Conservation (phyloP, 2,797 vertebrate genomes). For the Antrozous pallidus region DNA sequence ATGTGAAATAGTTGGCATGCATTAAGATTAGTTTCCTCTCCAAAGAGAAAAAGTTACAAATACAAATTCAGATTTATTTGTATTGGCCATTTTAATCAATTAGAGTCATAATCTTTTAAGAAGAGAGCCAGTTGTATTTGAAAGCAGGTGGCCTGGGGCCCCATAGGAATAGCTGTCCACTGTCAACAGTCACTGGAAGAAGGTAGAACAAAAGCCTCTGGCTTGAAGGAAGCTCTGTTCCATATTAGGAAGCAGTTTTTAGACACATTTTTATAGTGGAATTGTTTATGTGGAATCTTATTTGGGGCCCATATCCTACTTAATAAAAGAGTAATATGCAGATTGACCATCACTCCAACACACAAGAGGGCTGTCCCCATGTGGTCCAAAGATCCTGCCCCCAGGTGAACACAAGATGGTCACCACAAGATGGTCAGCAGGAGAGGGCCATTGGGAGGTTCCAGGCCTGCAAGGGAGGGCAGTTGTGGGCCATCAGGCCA, state of each 20-base stretch:
- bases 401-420: too few species aligned
- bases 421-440: too few species aligned
- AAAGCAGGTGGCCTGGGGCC: background rate
- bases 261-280: background rate
- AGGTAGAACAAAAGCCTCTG: background rate
- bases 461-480: too few species aligned
- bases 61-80: background rate
- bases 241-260: background rate
- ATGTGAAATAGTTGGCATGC: background rate
- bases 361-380: too few species aligned
- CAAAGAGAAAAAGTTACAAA: background rate
- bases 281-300: background rate
- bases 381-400: too few species aligned
- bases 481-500: too few species aligned
- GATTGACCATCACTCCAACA: too few species aligned
- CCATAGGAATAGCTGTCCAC: background rate
- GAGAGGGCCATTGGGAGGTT: too few species aligned
- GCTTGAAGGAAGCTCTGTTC: background rate
- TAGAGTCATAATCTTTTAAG: background rate
- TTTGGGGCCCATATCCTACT: background rate
- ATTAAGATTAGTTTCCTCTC: constrained; percentile 17
- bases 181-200: background rate
- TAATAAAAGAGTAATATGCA: too few species aligned
- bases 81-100: background rate
- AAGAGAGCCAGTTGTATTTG: background rate